Conservation (phyloP, 1,140 invertebrate genomes). For the Halesus radiatus region DNA sequence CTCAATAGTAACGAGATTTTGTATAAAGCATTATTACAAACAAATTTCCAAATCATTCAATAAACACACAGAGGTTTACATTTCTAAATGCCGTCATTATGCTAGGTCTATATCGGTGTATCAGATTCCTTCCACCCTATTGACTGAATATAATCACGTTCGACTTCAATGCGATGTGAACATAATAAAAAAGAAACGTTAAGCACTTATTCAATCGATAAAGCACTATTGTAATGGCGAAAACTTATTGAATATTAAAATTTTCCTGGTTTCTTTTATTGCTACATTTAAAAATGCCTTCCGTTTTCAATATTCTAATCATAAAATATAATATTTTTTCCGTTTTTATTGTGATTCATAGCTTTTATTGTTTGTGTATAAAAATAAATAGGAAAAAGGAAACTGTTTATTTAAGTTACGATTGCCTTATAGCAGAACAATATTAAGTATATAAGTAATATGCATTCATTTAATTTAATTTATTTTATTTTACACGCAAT, state of each 20-base stretch:
- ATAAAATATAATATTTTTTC: too few species aligned
- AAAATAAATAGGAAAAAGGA: too few species aligned
- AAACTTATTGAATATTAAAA: conserved; percentile 22
- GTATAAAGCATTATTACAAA: conserved; percentile 43
- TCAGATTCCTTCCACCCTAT: conserved; percentile 34
- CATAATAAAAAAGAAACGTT: conserved; percentile 19
- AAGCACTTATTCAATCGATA: conserved; percentile 34
- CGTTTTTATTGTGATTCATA: too few species aligned
- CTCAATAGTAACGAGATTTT: conserved; percentile 48
- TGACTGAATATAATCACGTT: conserved; percentile 24
- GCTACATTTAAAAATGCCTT: conserved; percentile 5
- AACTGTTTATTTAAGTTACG: too few species aligned
- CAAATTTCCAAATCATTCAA: conserved; percentile 33
- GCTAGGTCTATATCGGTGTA: neutral
- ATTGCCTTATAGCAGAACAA: too few species aligned
- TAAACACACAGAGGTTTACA: conserved; percentile 29
- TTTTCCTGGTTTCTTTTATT: conserved; percentile 18
- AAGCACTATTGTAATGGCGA: conserved; percentile 7
- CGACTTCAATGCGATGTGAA: neutral
- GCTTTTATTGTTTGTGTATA: too few species aligned
- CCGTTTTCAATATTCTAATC: neutral
- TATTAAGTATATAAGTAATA: too few species aligned
- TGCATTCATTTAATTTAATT: too few species aligned
- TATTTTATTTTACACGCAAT: too few species aligned
- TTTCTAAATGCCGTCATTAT: conserved; percentile 29